Base-by-base conservation (phyloP, 2,888 invertebrate genomes). In the Xanthorhoe designata region DNA sequence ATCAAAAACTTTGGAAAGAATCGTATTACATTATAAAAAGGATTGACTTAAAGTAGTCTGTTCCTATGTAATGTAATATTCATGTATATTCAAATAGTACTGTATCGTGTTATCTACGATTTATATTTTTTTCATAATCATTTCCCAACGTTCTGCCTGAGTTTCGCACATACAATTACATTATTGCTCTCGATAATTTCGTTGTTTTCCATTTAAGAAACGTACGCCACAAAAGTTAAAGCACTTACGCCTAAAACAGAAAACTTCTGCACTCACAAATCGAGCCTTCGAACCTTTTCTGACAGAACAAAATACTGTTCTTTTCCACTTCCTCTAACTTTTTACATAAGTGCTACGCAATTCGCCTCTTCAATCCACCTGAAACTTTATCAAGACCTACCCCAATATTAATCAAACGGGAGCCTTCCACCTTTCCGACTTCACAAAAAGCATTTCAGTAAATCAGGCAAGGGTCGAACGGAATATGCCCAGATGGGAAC, bases 371-470 rank as follows among this genome's bases (percentile, higher is more conserved):
- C 38, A 62, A 62, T 55, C 10, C 61, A 38, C 53, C 64, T 53
- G 53, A 58, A 68, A 68, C 68, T 64, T 68, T 68, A 68, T 68
- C 67, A 68, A 60, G 68, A 61, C 64, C 68, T 68, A 58, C 68
- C 68, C 50, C 61, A 68, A 64, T 64, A 68, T 68, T 68, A 68
- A 68, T 68, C 68, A 68, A 68, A 64, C 54, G 64, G 32, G 32
- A 60, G 57, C 67, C 63, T 64, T 68, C 68, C 64, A 67, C 66
- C 59, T 64, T 64, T 50, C 61, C 68, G 57, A 68, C 64, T 64
- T 68, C 68, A 64, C 57, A 64, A 64, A 56, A 68, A 68, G 56
- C 53, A 61, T 61, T 65, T 59, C 62, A 59, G 53, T 69, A 65
- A 69, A 69, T 69, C 64, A 65, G 61, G 54, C 10, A n/a, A 68